These are phyloP conservation scores for Percina caprodes DNA, from an alignment of 2,113 vertebrate species.

Conservation along the genomic window DNA sequence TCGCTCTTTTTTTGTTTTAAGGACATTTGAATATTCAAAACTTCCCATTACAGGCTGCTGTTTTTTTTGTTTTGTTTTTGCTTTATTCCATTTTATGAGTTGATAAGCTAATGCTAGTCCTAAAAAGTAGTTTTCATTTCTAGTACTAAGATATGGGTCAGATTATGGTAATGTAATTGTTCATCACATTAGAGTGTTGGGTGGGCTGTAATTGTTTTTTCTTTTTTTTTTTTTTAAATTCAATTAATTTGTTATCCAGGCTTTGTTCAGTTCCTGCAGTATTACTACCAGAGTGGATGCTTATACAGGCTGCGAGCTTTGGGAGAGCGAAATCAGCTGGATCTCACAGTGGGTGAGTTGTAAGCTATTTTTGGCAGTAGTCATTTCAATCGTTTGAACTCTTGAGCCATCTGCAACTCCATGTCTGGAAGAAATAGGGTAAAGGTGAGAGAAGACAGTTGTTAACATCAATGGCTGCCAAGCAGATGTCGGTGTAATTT, in stretches of 20 bases:
- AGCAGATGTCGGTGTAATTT: slow-evolving; percentile 35
- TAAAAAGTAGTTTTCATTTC: not conserved
- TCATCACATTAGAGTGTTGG: not conserved
- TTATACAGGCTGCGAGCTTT: slow-evolving; percentile 94
- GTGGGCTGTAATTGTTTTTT: not conserved
- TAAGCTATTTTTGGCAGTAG: slow-evolving; percentile 58
- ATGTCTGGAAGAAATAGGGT: slow-evolving; percentile 48
- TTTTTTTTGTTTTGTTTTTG: not conserved
- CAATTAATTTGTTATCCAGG: slow-evolving; percentile 78
- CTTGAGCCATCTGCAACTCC: slow-evolving; percentile 50
- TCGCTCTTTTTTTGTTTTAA: not conserved
- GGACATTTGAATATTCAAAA: not conserved
- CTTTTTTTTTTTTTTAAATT: not conserved
- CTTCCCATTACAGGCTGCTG: not conserved
- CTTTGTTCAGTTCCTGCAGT: slow-evolving; percentile 97
- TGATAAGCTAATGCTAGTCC: not conserved
- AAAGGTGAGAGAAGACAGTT: slow-evolving; percentile 63
- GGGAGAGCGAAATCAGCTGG: slow-evolving; percentile 95
- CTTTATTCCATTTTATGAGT: not conserved
- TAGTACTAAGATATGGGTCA: not conserved
- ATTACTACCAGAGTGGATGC: slow-evolving; percentile 98
- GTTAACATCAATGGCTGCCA: slow-evolving; percentile 14
- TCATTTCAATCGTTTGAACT: slow-evolving; percentile 64
- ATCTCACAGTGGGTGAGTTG: slow-evolving; percentile 95
- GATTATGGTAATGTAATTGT: not conserved